Evolutionary conservation across 1,140 invertebrate species (phyloP).

Genomic region (Harpegnathos saltator): DNA sequence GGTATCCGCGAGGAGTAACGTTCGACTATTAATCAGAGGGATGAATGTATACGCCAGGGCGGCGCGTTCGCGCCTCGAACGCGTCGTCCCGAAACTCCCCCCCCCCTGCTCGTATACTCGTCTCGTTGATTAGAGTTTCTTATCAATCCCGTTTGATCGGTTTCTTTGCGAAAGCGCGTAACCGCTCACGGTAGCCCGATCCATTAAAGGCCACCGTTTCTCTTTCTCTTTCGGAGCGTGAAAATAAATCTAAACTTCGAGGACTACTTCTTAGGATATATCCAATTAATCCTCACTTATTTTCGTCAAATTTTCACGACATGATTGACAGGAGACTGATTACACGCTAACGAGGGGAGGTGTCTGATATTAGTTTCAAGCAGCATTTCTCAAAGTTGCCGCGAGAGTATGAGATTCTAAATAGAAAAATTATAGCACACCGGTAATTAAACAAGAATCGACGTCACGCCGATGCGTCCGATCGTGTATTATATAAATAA

Average conservation of each 20-base stretch:
- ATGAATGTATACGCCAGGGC: slow-evolving; percentile 44
- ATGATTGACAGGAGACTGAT: background rate
- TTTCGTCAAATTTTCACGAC: background rate
- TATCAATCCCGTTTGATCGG: slow-evolving; percentile 29
- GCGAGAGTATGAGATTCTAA: background rate
- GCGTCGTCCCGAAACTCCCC: slow-evolving; percentile 10
- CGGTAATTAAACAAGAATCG: slow-evolving; percentile 15
- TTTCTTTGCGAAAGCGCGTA: background rate
- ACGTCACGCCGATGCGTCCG: background rate
- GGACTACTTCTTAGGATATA: background rate
- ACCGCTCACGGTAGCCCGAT: background rate
- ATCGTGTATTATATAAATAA: slow-evolving; percentile 53
- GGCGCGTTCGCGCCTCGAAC: slow-evolving; percentile 26
- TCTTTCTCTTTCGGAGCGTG: no score
- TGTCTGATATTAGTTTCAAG: background rate
- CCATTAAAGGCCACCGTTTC: slow-evolving; percentile 3
- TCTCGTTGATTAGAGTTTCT: slow-evolving; percentile 28
- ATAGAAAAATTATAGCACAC: background rate
- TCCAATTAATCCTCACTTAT: slow-evolving; percentile 13
- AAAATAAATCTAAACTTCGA: slow-evolving; percentile 5
- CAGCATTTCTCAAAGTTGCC: background rate
- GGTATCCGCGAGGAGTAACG: slow-evolving; percentile 64
- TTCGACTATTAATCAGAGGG: slow-evolving; percentile 74
- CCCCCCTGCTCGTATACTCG: background rate
- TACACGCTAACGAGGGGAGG: background rate